phyloP scores from a whole-genome alignment of 2,113 vertebrate species.

The Atrichornis clamosus region DNA sequence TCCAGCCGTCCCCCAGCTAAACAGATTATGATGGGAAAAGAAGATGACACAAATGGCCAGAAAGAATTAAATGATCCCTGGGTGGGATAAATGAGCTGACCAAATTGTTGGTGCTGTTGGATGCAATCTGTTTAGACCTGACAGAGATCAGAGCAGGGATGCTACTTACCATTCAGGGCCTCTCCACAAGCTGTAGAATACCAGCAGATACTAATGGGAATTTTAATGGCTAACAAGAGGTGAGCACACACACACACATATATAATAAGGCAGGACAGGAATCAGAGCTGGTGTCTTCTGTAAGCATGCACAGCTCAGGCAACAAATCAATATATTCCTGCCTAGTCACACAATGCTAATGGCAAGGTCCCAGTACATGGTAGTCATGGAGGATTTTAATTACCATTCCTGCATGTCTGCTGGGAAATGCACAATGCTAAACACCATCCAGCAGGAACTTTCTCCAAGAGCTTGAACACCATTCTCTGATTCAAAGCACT shows the following conservation, averaged over 20 bases:
- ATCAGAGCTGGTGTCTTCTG: not conserved
- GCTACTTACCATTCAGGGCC: not conserved
- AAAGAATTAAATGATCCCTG: not conserved
- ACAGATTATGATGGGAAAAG: not conserved
- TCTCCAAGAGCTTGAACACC: conserved; percentile 21
- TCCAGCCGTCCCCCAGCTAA: not conserved
- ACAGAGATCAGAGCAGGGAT: not conserved
- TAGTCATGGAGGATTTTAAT: conserved; percentile 33
- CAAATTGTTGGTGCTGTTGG: not conserved
- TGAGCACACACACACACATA: not conserved
- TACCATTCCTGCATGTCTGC: conserved; percentile 18
- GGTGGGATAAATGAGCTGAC: not conserved
- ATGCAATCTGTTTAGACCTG: not conserved
- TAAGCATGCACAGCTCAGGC: not conserved
- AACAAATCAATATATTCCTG: conserved; percentile 42
- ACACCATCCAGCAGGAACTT: not conserved
- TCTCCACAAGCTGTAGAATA: not conserved
- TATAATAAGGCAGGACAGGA: not conserved
- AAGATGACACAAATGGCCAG: not conserved
- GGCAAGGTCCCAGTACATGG: conserved; percentile 9
- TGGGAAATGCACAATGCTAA: conserved; percentile 43
- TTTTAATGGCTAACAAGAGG: not conserved
- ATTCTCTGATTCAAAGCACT: conserved; percentile 19
- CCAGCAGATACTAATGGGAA: not conserved
- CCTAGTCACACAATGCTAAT: conserved; percentile 10